Conservation (phyloP, 2,797 vertebrate genomes). For the Sebastes kiyomatsui region DNA sequence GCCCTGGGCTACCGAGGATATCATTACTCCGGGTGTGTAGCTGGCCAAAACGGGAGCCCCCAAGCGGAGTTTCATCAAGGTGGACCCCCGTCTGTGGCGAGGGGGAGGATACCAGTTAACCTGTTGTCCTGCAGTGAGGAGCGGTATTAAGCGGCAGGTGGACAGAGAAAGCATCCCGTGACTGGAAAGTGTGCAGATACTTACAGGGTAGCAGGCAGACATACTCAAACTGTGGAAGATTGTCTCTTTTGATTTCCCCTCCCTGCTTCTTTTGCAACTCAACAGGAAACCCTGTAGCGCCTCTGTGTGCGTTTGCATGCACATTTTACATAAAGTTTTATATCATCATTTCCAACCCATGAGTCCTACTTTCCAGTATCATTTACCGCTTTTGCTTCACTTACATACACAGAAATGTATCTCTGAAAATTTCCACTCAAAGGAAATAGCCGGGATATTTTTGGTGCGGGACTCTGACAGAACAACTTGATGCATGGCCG, state of each 20-base stretch:
- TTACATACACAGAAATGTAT: slow-evolving; percentile 8
- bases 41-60: slow-evolving; percentile 65
- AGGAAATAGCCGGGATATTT: slow-evolving; percentile 68
- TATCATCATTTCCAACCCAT: not conserved
- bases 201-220: slow-evolving; percentile 35
- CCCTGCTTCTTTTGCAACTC: slow-evolving; percentile 40
- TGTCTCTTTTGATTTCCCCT: slow-evolving; percentile 50
- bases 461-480: slow-evolving; percentile 64
- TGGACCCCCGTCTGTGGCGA: slow-evolving; percentile 62
- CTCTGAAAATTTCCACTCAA: slow-evolving; percentile 46
- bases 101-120: slow-evolving; percentile 83
- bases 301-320: slow-evolving; percentile 16
- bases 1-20: slow-evolving; percentile 64
- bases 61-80: slow-evolving; percentile 90
- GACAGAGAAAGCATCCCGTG: slow-evolving; percentile 86
- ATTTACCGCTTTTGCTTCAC: slow-evolving; percentile 23
- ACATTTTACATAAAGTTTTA: slow-evolving; percentile 40
- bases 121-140: slow-evolving; percentile 87
- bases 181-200: slow-evolving; percentile 70
- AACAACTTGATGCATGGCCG: slow-evolving; percentile 64
- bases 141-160: slow-evolving; percentile 94
- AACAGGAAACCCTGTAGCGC: slow-evolving; percentile 5
- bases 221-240: slow-evolving; percentile 49
- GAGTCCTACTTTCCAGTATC: slow-evolving; percentile 11
- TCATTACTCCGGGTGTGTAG: slow-evolving; percentile 69